Percentiles rank a stretch among this genome's conserved stretches.
Conservation (phyloP, 2,797 vertebrate genomes). For the Menidia menidia region DNA sequence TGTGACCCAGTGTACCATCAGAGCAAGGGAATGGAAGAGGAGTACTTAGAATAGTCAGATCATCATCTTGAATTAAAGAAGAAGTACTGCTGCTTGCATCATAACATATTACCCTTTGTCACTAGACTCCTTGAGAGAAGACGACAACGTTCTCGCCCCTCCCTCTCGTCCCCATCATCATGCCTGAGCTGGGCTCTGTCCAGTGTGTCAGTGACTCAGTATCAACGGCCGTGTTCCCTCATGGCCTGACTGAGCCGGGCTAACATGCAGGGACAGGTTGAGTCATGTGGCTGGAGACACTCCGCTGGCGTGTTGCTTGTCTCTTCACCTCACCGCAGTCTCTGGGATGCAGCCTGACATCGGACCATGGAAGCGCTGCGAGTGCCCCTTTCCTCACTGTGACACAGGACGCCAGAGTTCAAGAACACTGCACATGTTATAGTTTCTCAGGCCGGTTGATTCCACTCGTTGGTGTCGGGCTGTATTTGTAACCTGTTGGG, state of each 20-base stretch:
- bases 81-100: slow-evolving; percentile 3
- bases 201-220: slow-evolving; percentile 77
- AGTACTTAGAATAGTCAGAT: not conserved
- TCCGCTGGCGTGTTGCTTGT: slow-evolving; percentile 78
- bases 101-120: slow-evolving; percentile 18
- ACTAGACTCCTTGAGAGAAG: slow-evolving; percentile 34
- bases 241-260: slow-evolving; percentile 68
- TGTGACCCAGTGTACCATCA: slow-evolving; percentile 3
- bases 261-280: slow-evolving; percentile 78
- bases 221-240: slow-evolving; percentile 69
- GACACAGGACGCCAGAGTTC: slow-evolving; percentile 70
- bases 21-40: not conserved
- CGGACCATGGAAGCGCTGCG: slow-evolving; percentile 54
- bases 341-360: slow-evolving; percentile 73
- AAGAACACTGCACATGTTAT: slow-evolving; percentile 50
- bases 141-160: slow-evolving; percentile 39
- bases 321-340: slow-evolving; percentile 73
- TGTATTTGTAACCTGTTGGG: slow-evolving; percentile 36
- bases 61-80: slow-evolving; percentile 24
- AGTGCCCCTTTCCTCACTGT: slow-evolving; percentile 56
- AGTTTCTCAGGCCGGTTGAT: slow-evolving; percentile 43
- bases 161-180: slow-evolving; percentile 25
- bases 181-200: slow-evolving; percentile 63
- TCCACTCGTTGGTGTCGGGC: slow-evolving; percentile 46
- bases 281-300: slow-evolving; percentile 76